Percentiles rank a stretch among this genome's conserved stretches.
Conservation (phyloP, 2,797 vertebrate species). For the Uromys caudimaculatus region DNA sequence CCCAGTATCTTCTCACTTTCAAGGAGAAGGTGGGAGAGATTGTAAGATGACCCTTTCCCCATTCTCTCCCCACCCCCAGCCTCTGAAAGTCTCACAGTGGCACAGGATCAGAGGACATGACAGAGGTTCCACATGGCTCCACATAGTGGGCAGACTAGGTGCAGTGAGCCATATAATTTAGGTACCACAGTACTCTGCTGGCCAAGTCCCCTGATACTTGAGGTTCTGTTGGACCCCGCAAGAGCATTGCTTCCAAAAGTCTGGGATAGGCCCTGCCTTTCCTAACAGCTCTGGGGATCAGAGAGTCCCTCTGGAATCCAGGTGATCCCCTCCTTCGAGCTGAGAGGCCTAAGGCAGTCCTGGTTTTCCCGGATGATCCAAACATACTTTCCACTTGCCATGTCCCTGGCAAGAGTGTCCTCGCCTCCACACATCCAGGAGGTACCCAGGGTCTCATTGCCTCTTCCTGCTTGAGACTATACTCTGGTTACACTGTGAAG, state of each 20-base stretch:
- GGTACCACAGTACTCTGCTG: not conserved
- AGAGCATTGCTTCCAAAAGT: not conserved
- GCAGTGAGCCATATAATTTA: rapidly evolving
- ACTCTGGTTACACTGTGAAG: not conserved
- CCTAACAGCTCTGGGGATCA: not conserved
- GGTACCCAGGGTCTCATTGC: not conserved
- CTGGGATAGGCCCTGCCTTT: too few relatives aligned
- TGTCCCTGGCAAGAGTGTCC: not conserved
- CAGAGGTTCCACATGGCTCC: not conserved
- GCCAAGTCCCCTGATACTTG: not conserved
- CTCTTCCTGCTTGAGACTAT: not conserved
- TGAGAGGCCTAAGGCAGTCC: not conserved
- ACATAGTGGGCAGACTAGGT: rapidly evolving
- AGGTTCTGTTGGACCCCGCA: not conserved
- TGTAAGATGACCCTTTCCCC: too few relatives aligned
- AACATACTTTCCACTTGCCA: not conserved
- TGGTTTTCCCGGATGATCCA: not conserved
- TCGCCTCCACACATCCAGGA: not conserved
- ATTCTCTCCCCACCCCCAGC: rapidly evolving
- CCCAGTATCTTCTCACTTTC: not conserved
- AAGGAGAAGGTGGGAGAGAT: not conserved
- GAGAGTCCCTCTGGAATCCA: not conserved
- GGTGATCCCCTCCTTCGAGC: not conserved
- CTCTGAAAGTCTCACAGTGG: not conserved
- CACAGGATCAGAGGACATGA: not conserved